Evolutionary conservation across 2,888 invertebrate genomes (phyloP).

Genomic region (Arrhopalites spinosus): DNA sequence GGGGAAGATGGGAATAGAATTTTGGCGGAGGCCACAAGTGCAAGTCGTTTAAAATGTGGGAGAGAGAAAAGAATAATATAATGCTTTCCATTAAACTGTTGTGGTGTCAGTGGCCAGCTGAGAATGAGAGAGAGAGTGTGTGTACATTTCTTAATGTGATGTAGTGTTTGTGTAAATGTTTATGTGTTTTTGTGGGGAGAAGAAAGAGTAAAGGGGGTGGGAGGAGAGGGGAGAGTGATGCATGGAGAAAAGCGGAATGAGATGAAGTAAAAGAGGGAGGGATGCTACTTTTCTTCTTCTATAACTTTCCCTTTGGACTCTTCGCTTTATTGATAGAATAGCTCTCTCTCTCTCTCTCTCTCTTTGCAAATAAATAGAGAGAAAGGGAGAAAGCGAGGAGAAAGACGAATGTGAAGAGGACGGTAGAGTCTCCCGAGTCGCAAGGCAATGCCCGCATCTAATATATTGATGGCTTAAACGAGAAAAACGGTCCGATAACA

Average conservation of each 20-base stretch:
- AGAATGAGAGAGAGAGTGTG: neutral
- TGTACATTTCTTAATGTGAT: conserved; percentile 1
- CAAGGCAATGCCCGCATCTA: conserved; percentile 26
- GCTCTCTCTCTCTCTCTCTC: neutral
- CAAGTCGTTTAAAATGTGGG: neutral
- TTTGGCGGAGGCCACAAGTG: too few relatives aligned
- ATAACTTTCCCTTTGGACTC: conserved; percentile 15
- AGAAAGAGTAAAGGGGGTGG: conserved; percentile 13
- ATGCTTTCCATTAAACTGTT: neutral
- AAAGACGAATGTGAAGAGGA: conserved; percentile 24
- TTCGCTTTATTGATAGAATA: neutral
- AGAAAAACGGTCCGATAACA: conserved; percentile 30
- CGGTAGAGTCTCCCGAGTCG: neutral
- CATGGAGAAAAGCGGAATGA: neutral
- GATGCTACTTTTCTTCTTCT: conserved; percentile 16
- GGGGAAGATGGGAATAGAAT: too few relatives aligned
- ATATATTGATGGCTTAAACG: conserved; percentile 34
- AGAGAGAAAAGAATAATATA: conserved; percentile 6
- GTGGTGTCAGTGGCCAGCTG: neutral
- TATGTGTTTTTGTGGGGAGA: conserved; percentile 5
- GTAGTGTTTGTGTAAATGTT: conserved; percentile 2
- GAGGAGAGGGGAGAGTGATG: conserved; percentile 1
- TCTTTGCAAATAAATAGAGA: conserved; percentile 2
- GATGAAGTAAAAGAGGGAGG: conserved; percentile 8
- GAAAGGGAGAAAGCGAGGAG: neutral